Conservation (phyloP, 2,888 invertebrate genomes). For the Drosophila borealis region DNA sequence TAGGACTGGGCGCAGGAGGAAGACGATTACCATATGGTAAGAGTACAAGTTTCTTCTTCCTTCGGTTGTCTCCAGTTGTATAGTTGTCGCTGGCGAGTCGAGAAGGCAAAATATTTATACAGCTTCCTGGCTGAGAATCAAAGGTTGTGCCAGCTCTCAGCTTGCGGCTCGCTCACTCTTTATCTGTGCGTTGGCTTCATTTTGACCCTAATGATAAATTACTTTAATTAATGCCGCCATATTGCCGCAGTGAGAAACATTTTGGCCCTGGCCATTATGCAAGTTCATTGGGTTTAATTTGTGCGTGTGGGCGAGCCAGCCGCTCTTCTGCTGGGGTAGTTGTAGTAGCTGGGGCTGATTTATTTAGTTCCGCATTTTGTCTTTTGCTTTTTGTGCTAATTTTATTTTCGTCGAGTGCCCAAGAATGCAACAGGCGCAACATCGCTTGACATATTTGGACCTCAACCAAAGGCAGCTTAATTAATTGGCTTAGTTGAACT, state of each 20-base stretch:
- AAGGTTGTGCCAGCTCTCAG: constrained; percentile 54
- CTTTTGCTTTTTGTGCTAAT: constrained; percentile 55
- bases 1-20: constrained; percentile 10
- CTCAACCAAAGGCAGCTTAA: constrained; percentile 61
- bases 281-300: constrained; percentile 80
- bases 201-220: constrained; percentile 83
- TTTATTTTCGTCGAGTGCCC: constrained; percentile 44
- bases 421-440: constrained; percentile 75
- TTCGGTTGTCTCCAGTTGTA: constrained; percentile 17
- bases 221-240: constrained; percentile 83
- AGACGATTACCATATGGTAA: constrained; percentile 69
- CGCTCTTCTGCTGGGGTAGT: background rate
- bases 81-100: constrained; percentile 47
- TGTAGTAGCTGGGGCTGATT: constrained; percentile 46
- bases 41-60: constrained; percentile 5
- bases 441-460: constrained; percentile 71
- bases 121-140: constrained; percentile 71
- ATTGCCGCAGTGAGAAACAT: constrained; percentile 70
- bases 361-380: constrained; percentile 75
- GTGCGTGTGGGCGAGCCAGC: constrained; percentile 49
- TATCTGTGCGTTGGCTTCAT: constrained; percentile 48
- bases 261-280: constrained; percentile 69
- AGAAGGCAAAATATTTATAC: constrained; percentile 74
- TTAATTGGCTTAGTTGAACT: constrained; percentile 75
- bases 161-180: constrained; percentile 10